A percentile compares a stretch with the other conserved stretches of the same genome.
Conservation (phyloP, 1,140 invertebrate species). For the Lineus longissimus region DNA sequence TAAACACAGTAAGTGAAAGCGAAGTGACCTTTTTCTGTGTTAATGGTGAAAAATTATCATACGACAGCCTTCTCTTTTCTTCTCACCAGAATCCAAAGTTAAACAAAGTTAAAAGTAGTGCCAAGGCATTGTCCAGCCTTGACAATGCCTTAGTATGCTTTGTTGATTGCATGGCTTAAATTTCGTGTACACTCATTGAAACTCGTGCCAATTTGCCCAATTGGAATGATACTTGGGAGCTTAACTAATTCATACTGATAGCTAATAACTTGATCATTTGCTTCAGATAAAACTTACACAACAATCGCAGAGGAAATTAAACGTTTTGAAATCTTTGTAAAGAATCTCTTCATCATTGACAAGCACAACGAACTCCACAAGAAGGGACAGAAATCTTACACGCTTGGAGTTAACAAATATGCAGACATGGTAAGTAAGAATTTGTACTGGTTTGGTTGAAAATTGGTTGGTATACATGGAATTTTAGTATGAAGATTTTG, state of each 20-base stretch:
- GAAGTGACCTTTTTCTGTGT: no score
- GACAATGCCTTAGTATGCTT: no score
- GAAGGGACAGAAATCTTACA: conserved; percentile 54
- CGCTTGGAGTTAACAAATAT: conserved; percentile 37
- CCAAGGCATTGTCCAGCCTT: no score
- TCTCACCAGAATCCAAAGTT: no score
- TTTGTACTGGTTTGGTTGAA: background rate
- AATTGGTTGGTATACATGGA: no score
- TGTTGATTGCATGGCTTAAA: no score
- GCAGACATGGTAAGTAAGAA: conserved; percentile 24
- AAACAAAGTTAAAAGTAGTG: no score
- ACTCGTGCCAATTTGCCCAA: background rate
- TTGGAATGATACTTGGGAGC: background rate
- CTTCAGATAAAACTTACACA: background rate
- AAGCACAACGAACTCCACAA: conserved; percentile 68
- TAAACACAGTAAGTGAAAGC: conserved; percentile 1
- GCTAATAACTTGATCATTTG: background rate
- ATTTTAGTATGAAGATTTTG: no score
- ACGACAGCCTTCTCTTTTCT: no score
- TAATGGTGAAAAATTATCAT: no score
- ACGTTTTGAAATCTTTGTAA: conserved; percentile 1
- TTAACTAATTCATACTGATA: background rate
- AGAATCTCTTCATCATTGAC: conserved; percentile 58
- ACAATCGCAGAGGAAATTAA: background rate
- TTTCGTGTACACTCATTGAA: no score